A percentile compares a stretch with the other conserved stretches of the same genome.
Evolutionary conservation across 1,140 invertebrate species (phyloP).

Genomic region (Calephelis virginiensis): DNA sequence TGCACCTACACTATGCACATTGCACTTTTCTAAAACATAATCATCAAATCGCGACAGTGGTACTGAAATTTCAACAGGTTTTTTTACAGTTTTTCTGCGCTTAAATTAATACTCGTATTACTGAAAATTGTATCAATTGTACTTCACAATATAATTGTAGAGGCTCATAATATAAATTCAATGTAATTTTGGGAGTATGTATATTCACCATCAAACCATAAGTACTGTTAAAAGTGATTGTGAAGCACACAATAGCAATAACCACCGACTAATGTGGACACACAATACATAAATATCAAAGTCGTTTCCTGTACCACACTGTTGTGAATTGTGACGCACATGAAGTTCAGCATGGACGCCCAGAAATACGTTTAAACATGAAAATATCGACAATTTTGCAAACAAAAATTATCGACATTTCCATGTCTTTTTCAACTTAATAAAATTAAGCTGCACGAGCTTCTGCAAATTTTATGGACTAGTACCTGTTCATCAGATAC

Average conservation of each 20-base stretch:
- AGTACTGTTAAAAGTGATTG: constrained; percentile 4
- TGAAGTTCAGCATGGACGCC: constrained; percentile 14
- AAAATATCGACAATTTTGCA: not conserved
- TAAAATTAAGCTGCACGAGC: too few species aligned
- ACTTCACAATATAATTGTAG: not conserved
- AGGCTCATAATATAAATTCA: not conserved
- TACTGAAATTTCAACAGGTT: too few species aligned
- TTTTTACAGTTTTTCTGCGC: too few species aligned
- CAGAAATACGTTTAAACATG: not conserved
- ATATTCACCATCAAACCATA: not conserved
- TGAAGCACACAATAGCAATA: constrained; percentile 29
- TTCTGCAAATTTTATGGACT: too few species aligned
- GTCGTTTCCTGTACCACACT: constrained; percentile 34
- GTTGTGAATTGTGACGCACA: constrained; percentile 31
- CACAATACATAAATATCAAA: constrained; percentile 34
- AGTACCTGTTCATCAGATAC: too few species aligned
- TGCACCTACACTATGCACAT: too few species aligned
- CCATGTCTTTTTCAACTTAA: too few species aligned
- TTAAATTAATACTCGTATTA: too few species aligned
- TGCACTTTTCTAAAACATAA: too few species aligned
- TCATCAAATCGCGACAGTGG: too few species aligned
- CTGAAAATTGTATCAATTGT: too few species aligned
- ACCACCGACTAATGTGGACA: constrained; percentile 32
- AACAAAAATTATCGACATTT: too few species aligned
- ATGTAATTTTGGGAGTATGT: not conserved